A percentile compares a stretch with the other conserved stretches of the same genome.
These are phyloP conservation scores for Hoplodrina ambigua DNA, from an alignment of 2,888 invertebrate species.

Conservation along the genomic window DNA sequence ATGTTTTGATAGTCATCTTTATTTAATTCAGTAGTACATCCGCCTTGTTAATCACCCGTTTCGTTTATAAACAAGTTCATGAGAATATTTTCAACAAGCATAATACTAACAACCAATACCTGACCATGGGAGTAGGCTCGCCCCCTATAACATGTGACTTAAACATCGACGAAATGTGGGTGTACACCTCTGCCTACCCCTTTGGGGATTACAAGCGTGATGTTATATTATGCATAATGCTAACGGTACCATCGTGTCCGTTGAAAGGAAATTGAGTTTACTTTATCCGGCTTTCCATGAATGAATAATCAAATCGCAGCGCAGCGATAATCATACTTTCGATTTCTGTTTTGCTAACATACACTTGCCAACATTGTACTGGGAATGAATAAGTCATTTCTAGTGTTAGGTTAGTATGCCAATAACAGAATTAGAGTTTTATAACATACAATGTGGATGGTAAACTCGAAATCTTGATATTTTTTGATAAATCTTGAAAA, in stretches of 20 bases:
- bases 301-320: conserved; percentile 44
- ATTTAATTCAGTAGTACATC: conserved; percentile 31
- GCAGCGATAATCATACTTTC: conserved; percentile 53
- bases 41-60: conserved; percentile 5
- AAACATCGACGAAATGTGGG: too few species aligned
- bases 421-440: neutral
- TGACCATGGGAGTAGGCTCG: too few species aligned
- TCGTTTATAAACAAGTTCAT: neutral
- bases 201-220: too few species aligned
- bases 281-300: conserved; percentile 44
- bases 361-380: conserved; percentile 30
- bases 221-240: too few species aligned
- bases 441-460: neutral
- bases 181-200: too few species aligned
- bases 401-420: conserved; percentile 1
- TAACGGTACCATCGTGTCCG: neutral
- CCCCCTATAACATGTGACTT: too few species aligned
- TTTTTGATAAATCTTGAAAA: too few species aligned
- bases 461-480: too few species aligned
- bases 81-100: neutral
- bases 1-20: conserved; percentile 53
- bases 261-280: conserved; percentile 23
- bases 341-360: conserved; percentile 52
- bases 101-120: neutral
- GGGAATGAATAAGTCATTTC: conserved; percentile 48